phyloP scores from a whole-genome alignment of 2,888 invertebrate species.

The Camponotus fellah region DNA sequence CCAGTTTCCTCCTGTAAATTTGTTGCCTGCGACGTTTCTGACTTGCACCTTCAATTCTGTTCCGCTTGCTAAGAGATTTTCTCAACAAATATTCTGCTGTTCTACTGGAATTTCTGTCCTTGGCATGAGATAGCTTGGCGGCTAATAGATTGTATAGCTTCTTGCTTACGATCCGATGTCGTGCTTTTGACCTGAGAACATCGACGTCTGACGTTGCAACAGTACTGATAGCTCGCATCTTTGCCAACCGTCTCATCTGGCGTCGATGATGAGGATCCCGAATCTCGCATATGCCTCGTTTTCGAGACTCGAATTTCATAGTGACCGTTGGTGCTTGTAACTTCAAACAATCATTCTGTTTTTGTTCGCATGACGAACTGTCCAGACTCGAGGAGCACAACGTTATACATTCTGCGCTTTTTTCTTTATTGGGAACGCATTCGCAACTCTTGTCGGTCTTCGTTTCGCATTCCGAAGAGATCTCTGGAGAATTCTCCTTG shows the following conservation, averaged over 20 bases:
- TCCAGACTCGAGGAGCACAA: constrained; percentile 8
- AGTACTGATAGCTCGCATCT: constrained; percentile 57
- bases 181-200: not conserved
- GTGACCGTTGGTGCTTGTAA: not conserved
- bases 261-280: constrained; percentile 68
- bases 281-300: constrained; percentile 62
- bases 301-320: not conserved
- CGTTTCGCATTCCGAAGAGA: constrained; percentile 27
- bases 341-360: constrained; percentile 41
- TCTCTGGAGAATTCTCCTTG: not conserved
- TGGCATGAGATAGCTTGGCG: not conserved
- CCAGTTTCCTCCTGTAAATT: not conserved
- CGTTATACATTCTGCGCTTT: constrained; percentile 36
- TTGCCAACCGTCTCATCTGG: constrained; percentile 62
- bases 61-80: not conserved
- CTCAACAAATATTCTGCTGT: not conserved
- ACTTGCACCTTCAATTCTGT: not conserved
- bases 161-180: constrained; percentile 21
- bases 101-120: not conserved
- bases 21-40: constrained; percentile 3
- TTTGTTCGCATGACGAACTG: constrained; percentile 1
- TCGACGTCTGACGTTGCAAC: constrained; percentile 4
- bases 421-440: constrained; percentile 19
- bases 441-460: constrained; percentile 20
- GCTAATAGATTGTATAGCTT: constrained; percentile 17